phyloP scores from a whole-genome alignment of 2,797 vertebrate genomes.

The Euthynnus affinis region DNA sequence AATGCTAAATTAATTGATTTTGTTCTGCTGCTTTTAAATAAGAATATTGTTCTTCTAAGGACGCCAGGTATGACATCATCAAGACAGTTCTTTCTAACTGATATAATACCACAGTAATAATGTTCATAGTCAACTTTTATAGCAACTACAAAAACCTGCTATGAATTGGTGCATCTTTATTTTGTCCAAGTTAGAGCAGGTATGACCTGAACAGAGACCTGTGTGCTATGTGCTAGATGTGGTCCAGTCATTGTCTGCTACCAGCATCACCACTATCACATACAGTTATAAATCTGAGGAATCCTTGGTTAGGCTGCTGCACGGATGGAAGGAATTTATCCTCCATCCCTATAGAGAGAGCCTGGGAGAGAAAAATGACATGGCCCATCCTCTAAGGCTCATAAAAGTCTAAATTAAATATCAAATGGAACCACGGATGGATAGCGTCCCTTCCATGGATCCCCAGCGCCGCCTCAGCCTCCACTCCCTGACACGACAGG shows the following conservation, averaged over 20 bases:
- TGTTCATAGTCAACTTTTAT: slow-evolving; percentile 50
- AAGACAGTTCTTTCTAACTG: slow-evolving; percentile 31
- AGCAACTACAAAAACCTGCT: slow-evolving; percentile 35
- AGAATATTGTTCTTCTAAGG: slow-evolving; percentile 49
- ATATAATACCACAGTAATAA: slow-evolving; percentile 46
- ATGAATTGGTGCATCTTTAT: slow-evolving; percentile 45
- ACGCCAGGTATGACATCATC: slow-evolving; percentile 54
- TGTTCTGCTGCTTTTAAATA: slow-evolving; percentile 78
- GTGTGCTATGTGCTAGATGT: slow-evolving; percentile 30
- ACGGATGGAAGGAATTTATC: slow-evolving; percentile 85
- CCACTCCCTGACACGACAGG: slow-evolving; percentile 75
- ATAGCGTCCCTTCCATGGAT: slow-evolving; percentile 81
- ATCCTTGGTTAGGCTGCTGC: slow-evolving; percentile 74
- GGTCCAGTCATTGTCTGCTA: slow-evolving; percentile 63
- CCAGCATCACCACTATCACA: slow-evolving; percentile 56
- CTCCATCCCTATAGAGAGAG: slow-evolving; percentile 81
- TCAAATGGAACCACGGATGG: slow-evolving; percentile 89
- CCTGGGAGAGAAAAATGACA: slow-evolving; percentile 82
- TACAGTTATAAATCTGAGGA: slow-evolving; percentile 81
- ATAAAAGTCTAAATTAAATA: slow-evolving; percentile 91
- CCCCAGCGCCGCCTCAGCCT: slow-evolving; percentile 71
- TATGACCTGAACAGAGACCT: slow-evolving; percentile 40
- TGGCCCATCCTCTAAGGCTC: slow-evolving; percentile 86
- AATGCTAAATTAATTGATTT: slow-evolving; percentile 91
- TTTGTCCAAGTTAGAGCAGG: slow-evolving; percentile 37